These are phyloP conservation scores for Enteromius fasciolatus DNA, from an alignment of 2,797 vertebrate genomes.

Conservation along the genomic window DNA sequence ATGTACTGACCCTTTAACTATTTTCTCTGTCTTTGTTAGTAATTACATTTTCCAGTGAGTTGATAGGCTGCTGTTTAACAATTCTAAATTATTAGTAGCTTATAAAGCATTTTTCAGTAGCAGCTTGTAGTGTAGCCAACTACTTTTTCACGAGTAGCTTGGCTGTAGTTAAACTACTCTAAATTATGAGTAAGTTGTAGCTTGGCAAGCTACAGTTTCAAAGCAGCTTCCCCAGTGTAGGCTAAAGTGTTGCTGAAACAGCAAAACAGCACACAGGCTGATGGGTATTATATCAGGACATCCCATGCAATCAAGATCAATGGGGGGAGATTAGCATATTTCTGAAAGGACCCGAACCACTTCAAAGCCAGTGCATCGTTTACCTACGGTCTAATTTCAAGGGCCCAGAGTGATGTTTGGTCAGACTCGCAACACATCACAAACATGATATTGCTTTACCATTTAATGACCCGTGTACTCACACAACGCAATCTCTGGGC, in stretches of 20 bases:
- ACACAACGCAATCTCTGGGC: constrained; percentile 48
- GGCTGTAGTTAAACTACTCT: constrained; percentile 4
- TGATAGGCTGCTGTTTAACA: background rate
- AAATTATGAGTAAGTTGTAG: constrained; percentile 1
- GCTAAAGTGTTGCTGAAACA: constrained; percentile 28
- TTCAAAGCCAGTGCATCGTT: constrained; percentile 49
- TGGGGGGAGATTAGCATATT: constrained; percentile 48
- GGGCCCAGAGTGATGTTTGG: constrained; percentile 39
- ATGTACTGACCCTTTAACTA: background rate
- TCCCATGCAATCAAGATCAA: constrained; percentile 42
- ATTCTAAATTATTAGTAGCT: background rate
- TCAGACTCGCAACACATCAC: constrained; percentile 48
- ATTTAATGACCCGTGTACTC: constrained; percentile 58
- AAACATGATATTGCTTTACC: constrained; percentile 59
- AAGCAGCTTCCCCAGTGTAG: constrained; percentile 11
- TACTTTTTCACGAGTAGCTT: constrained; percentile 5
- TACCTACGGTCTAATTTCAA: constrained; percentile 50
- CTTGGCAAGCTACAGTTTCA: constrained; percentile 30
- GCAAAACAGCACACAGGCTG: constrained; percentile 17
- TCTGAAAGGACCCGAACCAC: constrained; percentile 28
- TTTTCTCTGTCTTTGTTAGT: background rate
- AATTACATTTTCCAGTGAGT: background rate
- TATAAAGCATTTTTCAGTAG: constrained; percentile 6
- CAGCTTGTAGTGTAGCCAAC: constrained; percentile 2
- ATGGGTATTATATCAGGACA: constrained; percentile 13